These are phyloP conservation scores for Eupithecia subumbrata DNA, from an alignment of 2,888 invertebrate genomes.

Conservation along the genomic window DNA sequence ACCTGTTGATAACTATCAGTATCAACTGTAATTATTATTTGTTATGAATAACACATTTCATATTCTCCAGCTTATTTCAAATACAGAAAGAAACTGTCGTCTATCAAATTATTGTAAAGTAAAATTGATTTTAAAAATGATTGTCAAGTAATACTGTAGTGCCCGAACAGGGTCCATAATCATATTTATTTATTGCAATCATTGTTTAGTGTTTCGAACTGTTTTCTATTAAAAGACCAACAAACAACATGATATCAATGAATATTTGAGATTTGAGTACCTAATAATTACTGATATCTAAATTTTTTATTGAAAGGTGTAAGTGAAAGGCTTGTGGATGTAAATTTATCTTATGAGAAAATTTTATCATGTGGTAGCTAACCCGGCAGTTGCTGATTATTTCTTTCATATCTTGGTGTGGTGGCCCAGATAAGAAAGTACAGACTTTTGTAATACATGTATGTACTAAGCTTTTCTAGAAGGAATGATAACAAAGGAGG, in stretches of 20 bases:
- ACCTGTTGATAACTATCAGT: conserved; percentile 56
- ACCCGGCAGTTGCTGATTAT: neutral
- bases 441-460: neutral
- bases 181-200: too few relatives aligned
- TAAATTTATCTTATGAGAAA: neutral
- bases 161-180: too few relatives aligned
- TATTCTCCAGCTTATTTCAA: neutral
- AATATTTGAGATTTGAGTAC: too few relatives aligned
- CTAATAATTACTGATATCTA: too few relatives aligned
- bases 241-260: too few relatives aligned
- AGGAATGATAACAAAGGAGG: neutral
- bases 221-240: too few relatives aligned
- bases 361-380: neutral
- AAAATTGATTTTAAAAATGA: neutral
- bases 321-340: too few relatives aligned
- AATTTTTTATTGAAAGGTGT: too few relatives aligned
- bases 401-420: neutral
- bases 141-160: too few relatives aligned
- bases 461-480: neutral
- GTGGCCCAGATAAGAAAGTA: neutral
- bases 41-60: too few relatives aligned
- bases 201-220: too few relatives aligned
- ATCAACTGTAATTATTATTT: neutral
- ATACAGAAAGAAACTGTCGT: neutral
- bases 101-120: neutral